Conservation (phyloP, 1,140 invertebrate genomes). For the Brachystomella parvula region DNA sequence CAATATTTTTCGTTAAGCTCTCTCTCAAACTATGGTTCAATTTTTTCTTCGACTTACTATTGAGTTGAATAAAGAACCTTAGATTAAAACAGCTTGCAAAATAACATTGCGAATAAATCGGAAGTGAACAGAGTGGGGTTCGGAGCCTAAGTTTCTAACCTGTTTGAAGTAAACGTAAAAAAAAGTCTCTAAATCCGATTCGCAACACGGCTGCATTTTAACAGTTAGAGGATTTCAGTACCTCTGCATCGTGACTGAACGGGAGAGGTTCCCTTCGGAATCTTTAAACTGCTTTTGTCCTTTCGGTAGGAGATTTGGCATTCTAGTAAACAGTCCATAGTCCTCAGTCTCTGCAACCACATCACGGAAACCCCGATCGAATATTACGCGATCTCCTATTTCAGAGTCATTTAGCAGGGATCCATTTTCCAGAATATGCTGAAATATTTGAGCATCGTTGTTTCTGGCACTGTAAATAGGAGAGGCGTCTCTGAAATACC, state of each 20-base stretch:
- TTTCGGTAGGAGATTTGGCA: conserved; percentile 6
- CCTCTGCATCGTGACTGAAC: conserved; percentile 11
- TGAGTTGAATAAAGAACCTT: too few relatives aligned
- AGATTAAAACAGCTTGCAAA: too few relatives aligned
- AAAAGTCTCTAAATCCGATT: too few relatives aligned
- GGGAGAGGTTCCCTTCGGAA: neutral
- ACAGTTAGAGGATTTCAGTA: too few relatives aligned
- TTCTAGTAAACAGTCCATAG: neutral
- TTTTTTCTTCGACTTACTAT: too few relatives aligned
- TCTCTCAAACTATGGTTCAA: too few relatives aligned
- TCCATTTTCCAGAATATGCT: conserved; percentile 5
- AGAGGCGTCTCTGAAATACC: neutral
- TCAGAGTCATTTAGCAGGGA: neutral
- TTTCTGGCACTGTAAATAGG: neutral
- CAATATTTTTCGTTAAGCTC: too few relatives aligned
- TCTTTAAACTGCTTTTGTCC: conserved; percentile 24
- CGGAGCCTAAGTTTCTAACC: too few relatives aligned
- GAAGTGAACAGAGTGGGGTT: too few relatives aligned
- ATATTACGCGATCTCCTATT: neutral
- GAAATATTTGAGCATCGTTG: neutral
- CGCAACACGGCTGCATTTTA: too few relatives aligned
- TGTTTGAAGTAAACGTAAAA: too few relatives aligned
- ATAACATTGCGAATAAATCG: too few relatives aligned
- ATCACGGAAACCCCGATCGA: conserved; percentile 20
- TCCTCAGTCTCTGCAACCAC: neutral